Conservation (phyloP, 2,888 invertebrate species). For the Tipula helvola region DNA sequence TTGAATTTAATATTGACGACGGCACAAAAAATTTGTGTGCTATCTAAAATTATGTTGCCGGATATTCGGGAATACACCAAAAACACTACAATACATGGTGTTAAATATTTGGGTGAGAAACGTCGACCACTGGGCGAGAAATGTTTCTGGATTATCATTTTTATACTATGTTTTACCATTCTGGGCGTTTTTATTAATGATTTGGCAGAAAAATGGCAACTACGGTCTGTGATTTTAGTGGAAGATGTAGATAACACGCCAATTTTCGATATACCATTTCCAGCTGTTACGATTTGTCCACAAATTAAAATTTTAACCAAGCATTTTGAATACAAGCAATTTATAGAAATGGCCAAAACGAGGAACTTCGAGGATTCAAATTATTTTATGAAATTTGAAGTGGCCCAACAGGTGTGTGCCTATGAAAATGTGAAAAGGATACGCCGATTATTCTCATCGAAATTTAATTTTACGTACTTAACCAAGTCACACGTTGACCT, state of each 20-base stretch:
- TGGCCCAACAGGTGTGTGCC: not conserved
- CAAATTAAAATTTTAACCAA: not conserved
- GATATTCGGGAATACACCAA: not conserved
- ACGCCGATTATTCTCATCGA: not conserved
- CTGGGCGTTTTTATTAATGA: not conserved
- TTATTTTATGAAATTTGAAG: not conserved
- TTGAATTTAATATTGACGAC: not conserved
- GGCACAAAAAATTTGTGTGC: no score
- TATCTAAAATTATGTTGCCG: not conserved
- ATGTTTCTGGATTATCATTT: not conserved
- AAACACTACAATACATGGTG: not conserved
- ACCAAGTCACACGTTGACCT: not conserved
- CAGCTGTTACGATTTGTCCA: not conserved
- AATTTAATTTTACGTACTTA: not conserved
- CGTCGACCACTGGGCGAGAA: not conserved
- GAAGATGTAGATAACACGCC: not conserved
- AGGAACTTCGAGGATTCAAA: not conserved
- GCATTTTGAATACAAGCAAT: not conserved
- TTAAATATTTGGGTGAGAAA: constrained; percentile 4
- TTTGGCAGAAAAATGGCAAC: not conserved
- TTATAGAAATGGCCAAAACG: not conserved
- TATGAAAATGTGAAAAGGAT: not conserved
- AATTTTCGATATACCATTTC: not conserved
- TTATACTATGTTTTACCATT: not conserved
- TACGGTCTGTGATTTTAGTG: not conserved